Evolutionary conservation across 1,140 invertebrate genomes (phyloP).

Genomic region (Bombus pyrosoma): DNA sequence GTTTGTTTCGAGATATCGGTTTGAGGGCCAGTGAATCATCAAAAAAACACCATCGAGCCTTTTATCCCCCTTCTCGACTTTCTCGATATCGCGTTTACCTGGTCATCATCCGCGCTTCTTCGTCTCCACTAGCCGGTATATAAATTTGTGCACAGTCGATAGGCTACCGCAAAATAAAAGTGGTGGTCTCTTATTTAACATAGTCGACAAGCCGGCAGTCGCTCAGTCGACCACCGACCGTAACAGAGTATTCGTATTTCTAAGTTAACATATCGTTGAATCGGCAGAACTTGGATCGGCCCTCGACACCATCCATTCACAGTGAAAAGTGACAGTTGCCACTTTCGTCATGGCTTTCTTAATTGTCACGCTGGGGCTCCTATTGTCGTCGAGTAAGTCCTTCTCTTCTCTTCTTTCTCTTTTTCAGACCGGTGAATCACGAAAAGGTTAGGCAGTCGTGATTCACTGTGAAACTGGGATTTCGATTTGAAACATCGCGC

Average conservation of each 20-base stretch:
- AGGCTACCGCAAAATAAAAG: conserved; percentile 61
- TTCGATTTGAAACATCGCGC: too few species aligned
- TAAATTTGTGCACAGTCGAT: conserved; percentile 41
- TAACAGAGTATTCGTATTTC: conserved; percentile 59
- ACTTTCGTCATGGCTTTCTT: conserved; percentile 28
- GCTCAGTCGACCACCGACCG: conserved; percentile 65
- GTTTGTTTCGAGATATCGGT: background rate
- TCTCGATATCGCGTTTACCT: background rate
- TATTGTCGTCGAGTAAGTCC: conserved; percentile 48
- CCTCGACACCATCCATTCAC: background rate
- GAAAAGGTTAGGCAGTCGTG: background rate
- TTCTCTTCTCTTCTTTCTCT: background rate
- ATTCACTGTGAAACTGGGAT: background rate
- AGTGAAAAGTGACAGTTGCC: conserved; percentile 21
- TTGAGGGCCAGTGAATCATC: background rate
- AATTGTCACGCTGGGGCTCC: conserved; percentile 15
- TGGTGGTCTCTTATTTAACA: conserved; percentile 68
- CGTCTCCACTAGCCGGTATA: background rate
- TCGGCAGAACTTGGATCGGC: background rate
- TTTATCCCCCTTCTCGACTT: background rate
- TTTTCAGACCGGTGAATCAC: background rate
- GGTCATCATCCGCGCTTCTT: conserved; percentile 6
- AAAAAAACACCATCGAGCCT: background rate
- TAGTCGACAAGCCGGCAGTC: conserved; percentile 58
- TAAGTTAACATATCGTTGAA: conserved; percentile 24